A percentile compares a stretch with the other conserved stretches of the same genome.
Conservation (phyloP, 2,113 vertebrate genomes). For the Corythornis vintsioides region DNA sequence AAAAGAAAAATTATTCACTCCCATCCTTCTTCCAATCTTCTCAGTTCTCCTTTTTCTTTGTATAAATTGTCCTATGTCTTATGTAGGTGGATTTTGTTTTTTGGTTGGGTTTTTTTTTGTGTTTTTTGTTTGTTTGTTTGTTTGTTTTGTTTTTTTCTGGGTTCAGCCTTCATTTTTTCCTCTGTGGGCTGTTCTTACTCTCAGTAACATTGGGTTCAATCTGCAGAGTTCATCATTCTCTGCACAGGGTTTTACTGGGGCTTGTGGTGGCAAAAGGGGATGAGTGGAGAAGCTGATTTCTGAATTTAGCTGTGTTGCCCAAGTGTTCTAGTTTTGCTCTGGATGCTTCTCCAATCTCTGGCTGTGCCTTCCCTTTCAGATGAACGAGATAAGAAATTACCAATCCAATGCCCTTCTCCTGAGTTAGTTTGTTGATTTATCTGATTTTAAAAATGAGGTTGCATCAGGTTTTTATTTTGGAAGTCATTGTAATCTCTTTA, state of each 20-base stretch:
- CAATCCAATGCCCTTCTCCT: not conserved
- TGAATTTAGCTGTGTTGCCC: not conserved
- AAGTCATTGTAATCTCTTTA: not conserved
- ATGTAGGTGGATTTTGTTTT: not conserved
- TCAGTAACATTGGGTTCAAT: accelerated
- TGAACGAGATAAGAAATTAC: not conserved
- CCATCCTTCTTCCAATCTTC: not conserved
- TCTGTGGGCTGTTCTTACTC: accelerated
- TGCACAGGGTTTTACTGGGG: not conserved
- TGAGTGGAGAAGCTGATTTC: not conserved
- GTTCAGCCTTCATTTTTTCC: not conserved
- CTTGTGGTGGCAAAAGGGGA: not conserved
- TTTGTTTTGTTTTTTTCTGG: not conserved
- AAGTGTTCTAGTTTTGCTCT: not conserved
- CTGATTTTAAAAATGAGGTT: not conserved
- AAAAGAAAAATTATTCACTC: not conserved
- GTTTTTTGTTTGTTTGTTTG: too few relatives aligned
- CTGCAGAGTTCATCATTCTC: not conserved
- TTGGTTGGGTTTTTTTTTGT: not conserved
- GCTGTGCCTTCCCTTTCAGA: not conserved
- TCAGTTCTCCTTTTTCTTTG: not conserved
- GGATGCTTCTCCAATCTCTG: not conserved
- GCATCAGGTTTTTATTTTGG: not conserved
- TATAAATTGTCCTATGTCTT: not conserved
- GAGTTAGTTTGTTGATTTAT: not conserved